phyloP scores from a whole-genome alignment of 2,113 vertebrate species.

The Stigmatopora argus region DNA sequence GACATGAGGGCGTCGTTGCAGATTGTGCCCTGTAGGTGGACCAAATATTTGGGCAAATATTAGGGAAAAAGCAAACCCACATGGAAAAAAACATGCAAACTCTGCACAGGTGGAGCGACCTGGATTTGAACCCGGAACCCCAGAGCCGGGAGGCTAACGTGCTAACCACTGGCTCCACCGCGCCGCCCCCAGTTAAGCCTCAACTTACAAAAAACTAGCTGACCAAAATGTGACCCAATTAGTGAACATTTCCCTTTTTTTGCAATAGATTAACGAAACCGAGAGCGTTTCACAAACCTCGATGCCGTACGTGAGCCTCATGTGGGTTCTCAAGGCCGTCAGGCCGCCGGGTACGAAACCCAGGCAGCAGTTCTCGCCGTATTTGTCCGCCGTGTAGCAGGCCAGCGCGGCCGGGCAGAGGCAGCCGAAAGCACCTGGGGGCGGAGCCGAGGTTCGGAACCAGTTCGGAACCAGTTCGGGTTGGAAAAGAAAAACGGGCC shows the following conservation, averaged over 20 bases:
- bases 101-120: too few species aligned
- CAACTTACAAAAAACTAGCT: too few species aligned
- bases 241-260: conserved; percentile 17
- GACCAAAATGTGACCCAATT: conserved; percentile 15
- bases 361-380: conserved; percentile 71
- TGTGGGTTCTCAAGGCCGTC: conserved; percentile 75
- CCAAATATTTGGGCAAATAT: conserved; percentile 8
- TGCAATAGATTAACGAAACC: conserved; percentile 5
- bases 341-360: conserved; percentile 69
- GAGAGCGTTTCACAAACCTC: conserved; percentile 54
- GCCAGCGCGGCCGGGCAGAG: conserved; percentile 61
- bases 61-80: too few species aligned
- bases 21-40: conserved; percentile 68
- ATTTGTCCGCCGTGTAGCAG: conserved; percentile 72
- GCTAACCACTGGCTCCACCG: too few species aligned
- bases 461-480: too few species aligned
- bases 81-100: too few species aligned
- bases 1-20: conserved; percentile 72
- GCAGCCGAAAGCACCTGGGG: conserved; percentile 63
- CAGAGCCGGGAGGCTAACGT: too few species aligned
- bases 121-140: too few species aligned
- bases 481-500: neutral
- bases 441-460: conserved; percentile 1
- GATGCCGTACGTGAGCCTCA: conserved; percentile 78
- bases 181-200: too few species aligned